Conservation (phyloP, 1,140 invertebrate genomes). For the Eumaeus atala region DNA sequence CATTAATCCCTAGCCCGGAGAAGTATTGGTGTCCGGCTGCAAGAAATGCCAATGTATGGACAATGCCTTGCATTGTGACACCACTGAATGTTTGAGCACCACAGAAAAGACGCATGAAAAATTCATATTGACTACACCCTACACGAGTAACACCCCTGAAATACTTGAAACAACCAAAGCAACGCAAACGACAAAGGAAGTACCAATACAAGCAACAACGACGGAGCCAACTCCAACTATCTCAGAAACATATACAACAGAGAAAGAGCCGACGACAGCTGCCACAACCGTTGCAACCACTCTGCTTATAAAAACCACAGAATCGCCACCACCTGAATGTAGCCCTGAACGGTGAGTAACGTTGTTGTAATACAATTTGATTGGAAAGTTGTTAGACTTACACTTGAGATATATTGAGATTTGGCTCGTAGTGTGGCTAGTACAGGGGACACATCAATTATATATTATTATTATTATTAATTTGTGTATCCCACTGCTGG, state of each 20-base stretch:
- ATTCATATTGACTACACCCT: slow-evolving; percentile 21
- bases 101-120: slow-evolving; percentile 29
- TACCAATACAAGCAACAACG: slow-evolving; percentile 19
- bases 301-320: slow-evolving; percentile 38
- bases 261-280: not conserved
- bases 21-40: slow-evolving; percentile 76
- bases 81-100: slow-evolving; percentile 58
- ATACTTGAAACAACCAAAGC: not conserved
- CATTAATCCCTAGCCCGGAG: slow-evolving; percentile 76
- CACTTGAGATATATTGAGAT: no score
- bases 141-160: no score
- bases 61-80: slow-evolving; percentile 81
- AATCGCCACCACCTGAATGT: slow-evolving; percentile 58
- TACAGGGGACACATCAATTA: no score
- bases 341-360: slow-evolving; percentile 41
- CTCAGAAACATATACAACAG: not conserved
- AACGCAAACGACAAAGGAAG: slow-evolving; percentile 6
- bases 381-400: no score
- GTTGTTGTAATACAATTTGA: no score
- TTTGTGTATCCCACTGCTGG: no score
- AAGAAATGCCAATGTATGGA: slow-evolving; percentile 84
- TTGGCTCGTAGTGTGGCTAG: no score
- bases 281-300: slow-evolving; percentile 27
- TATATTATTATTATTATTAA: no score
- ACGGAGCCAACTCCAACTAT: slow-evolving; percentile 18